A percentile compares a stretch with the other conserved stretches of the same genome.
These are phyloP conservation scores for Laothoe populi DNA, from an alignment of 2,888 invertebrate genomes.

Conservation along the genomic window DNA sequence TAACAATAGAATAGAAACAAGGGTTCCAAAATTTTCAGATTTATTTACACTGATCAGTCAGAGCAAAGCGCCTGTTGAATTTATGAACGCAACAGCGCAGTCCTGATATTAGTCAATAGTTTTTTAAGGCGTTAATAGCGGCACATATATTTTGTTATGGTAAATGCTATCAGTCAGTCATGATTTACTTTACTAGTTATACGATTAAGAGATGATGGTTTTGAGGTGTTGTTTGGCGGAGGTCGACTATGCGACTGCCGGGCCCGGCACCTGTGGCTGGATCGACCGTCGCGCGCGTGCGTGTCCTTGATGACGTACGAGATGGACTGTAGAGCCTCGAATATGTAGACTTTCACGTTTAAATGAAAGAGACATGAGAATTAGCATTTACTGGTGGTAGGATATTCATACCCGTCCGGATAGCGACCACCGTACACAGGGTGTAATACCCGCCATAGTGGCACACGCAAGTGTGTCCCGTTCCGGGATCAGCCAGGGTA, in stretches of 20 bases:
- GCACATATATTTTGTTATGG: constrained; percentile 29
- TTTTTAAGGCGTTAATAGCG: constrained; percentile 48
- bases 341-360: constrained; percentile 35
- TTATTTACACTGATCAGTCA: constrained; percentile 50
- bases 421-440: too few relatives aligned
- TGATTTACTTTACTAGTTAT: constrained; percentile 49
- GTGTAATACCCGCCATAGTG: too few relatives aligned
- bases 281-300: constrained; percentile 82
- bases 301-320: constrained; percentile 80
- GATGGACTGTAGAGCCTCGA: constrained; percentile 53
- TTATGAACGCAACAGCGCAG: constrained; percentile 57
- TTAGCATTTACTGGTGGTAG: neutral
- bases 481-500: too few relatives aligned
- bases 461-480: too few relatives aligned
- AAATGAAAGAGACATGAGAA: neutral
- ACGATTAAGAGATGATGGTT: constrained; percentile 33
- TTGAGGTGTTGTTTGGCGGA: constrained; percentile 49
- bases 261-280: constrained; percentile 80
- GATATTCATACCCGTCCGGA: too few relatives aligned
- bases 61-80: constrained; percentile 72
- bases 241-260: constrained; percentile 70
- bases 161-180: constrained; percentile 56
- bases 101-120: constrained; percentile 43
- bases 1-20: constrained; percentile 60
- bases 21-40: constrained; percentile 59